Conservation (phyloP, 2,113 vertebrate genomes). For the Takifugu flavidus region DNA sequence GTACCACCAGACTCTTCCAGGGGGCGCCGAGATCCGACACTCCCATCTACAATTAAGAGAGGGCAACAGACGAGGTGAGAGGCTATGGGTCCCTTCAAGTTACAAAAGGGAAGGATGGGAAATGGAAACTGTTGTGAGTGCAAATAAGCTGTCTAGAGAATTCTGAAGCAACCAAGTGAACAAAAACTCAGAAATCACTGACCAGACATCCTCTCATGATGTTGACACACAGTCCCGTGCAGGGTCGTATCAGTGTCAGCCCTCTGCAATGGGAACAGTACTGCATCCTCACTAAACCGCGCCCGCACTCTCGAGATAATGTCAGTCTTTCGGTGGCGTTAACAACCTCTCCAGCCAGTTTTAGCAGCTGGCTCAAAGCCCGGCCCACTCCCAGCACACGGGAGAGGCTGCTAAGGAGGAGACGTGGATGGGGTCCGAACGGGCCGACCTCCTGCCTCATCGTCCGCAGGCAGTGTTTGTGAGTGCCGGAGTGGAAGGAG, state of each 20-base stretch:
- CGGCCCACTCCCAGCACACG: slow-evolving; percentile 77
- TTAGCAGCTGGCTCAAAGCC: slow-evolving; percentile 78
- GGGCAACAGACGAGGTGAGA: not conserved
- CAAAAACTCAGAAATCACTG: slow-evolving; percentile 13
- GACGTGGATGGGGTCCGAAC: slow-evolving; percentile 81
- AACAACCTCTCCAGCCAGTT: slow-evolving; percentile 79
- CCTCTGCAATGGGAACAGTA: slow-evolving; percentile 90
- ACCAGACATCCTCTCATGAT: slow-evolving; percentile 89
- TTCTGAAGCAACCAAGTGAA: slow-evolving; percentile 13
- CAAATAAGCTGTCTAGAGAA: slow-evolving; percentile 27
- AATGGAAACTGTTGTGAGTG: slow-evolving; percentile 3
- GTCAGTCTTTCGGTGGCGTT: slow-evolving; percentile 78
- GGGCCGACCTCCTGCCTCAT: slow-evolving; percentile 84
- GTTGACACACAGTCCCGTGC: slow-evolving; percentile 83
- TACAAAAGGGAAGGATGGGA: not conserved
- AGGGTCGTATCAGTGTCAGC: slow-evolving; percentile 85
- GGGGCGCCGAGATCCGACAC: slow-evolving; percentile 81
- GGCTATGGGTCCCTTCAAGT: not conserved
- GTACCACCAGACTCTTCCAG: slow-evolving; percentile 81
- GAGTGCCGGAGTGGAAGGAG: slow-evolving; percentile 41
- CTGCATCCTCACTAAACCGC: slow-evolving; percentile 84
- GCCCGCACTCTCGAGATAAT: slow-evolving; percentile 79
- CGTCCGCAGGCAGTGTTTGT: slow-evolving; percentile 81
- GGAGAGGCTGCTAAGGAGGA: slow-evolving; percentile 73
- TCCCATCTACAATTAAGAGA: slow-evolving; percentile 54